These are phyloP conservation scores for Sceloporus undulatus DNA, from an alignment of 2,113 vertebrate genomes.

Conservation along the genomic window DNA sequence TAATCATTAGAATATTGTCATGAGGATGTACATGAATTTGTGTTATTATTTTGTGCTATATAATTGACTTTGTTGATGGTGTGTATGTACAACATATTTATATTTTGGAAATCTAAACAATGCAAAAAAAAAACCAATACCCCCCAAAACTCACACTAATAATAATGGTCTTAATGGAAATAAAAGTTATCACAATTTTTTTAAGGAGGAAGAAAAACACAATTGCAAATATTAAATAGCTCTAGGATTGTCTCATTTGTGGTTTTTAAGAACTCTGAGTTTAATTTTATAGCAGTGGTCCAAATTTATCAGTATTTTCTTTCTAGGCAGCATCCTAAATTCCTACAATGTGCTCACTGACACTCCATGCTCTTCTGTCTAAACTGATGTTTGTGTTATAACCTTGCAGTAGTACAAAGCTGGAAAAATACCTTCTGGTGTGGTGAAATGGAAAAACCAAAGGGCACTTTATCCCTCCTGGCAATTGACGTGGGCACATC, in stretches of 20 bases:
- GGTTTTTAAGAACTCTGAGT: not conserved
- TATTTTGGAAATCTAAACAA: not conserved
- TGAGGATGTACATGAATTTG: not conserved
- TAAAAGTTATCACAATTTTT: not conserved
- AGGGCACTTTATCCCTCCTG: too few species aligned
- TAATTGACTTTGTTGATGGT: not conserved
- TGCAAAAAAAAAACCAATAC: too few species aligned
- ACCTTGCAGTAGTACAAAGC: not conserved
- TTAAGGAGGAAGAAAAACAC: not conserved
- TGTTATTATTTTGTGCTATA: not conserved
- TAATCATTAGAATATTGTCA: not conserved
- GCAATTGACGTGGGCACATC: not conserved
- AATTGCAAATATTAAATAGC: not conserved
- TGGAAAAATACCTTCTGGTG: too few species aligned
- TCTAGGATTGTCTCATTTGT: not conserved
- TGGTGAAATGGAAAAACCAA: not conserved
- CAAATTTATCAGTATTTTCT: not conserved
- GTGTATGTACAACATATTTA: not conserved
- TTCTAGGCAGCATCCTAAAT: not conserved
- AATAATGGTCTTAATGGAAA: not conserved
- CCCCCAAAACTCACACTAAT: too few species aligned
- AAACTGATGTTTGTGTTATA: not conserved
- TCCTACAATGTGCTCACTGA: not conserved
- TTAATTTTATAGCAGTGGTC: not conserved
- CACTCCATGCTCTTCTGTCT: not conserved